Evolutionary conservation across 2,113 vertebrate genomes (phyloP), one percentile per base, ranked within the genome.

Genomic region (Lagopus leucura): DNA sequence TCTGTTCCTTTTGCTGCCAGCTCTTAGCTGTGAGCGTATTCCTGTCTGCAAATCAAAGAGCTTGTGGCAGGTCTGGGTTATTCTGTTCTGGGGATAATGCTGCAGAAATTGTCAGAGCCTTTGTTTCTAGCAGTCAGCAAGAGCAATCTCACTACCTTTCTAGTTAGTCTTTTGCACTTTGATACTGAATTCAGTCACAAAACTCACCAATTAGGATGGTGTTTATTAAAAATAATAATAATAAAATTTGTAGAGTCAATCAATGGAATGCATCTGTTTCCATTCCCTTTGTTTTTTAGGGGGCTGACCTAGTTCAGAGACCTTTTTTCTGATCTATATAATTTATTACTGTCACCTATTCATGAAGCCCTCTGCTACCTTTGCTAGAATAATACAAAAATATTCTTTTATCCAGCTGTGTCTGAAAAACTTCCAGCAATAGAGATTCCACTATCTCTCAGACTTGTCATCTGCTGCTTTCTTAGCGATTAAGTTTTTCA

Each of bases 21-120:
- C 28, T 87, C n/a, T 47, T 58, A 14, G 70, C 42, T 38, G 1
- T 16, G 5, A 87, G 47, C 32, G 3, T 55, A 28, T 55, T 87
- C 61, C 82, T 75, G 57, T 82, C 57, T 40, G 57, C 38, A 82
- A 61, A 84, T 78, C 28, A 36, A 84, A 77, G 55, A 84, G 27
- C 6, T 87, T 78, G 22, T 0, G 0, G 81, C 50, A 77, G 25
- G 17, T 66, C 55, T 92, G 45, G 50, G 43, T 87, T 30, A 45
- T 65, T 89, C 52, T 64, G 24, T 32, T 78, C 70, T 81, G 74
- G 30, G 27, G 24, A 11, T 77, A 67, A 58, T 12, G 7, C 20
- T 83, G 74, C 25, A 79, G 61, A 78, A 83, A 24, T 74, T 78
- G 4, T 64, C 66, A 54, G 61, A 92, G 42, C 47, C 30, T 77